Evolutionary conservation across 1,140 invertebrate genomes (phyloP).

Genomic region (Callitettix versicolor): DNA sequence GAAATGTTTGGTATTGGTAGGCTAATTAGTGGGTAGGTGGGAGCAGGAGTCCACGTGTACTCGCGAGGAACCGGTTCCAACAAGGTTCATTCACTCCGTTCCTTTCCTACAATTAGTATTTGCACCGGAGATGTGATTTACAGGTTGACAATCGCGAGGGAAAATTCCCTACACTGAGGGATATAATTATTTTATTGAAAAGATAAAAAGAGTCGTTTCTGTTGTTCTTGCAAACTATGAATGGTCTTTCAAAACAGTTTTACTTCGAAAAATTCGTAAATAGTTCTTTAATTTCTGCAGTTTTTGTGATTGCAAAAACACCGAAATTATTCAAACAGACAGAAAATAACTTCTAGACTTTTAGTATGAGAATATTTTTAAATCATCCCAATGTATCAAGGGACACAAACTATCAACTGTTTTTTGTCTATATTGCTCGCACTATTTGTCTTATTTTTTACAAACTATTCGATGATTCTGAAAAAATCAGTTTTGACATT

Average conservation of each 20-base stretch:
- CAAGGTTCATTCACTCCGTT: slow-evolving; percentile 7
- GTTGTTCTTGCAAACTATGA: not conserved
- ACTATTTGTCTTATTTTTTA: too few relatives aligned
- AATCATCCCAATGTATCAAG: too few relatives aligned
- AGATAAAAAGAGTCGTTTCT: not conserved
- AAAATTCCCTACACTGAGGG: not conserved
- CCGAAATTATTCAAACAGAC: too few relatives aligned
- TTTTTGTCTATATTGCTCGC: too few relatives aligned
- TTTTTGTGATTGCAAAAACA: too few relatives aligned
- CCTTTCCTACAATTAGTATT: not conserved
- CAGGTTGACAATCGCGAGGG: not conserved
- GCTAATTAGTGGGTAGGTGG: not conserved
- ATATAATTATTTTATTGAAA: not conserved
- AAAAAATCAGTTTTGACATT: too few relatives aligned
- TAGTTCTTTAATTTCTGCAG: too few relatives aligned
- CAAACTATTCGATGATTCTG: too few relatives aligned
- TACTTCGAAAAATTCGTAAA: not conserved
- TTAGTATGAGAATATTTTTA: too few relatives aligned
- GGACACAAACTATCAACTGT: too few relatives aligned
- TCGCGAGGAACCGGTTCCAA: slow-evolving; percentile 2
- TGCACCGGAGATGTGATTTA: not conserved
- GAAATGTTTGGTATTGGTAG: not conserved
- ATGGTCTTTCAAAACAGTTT: not conserved
- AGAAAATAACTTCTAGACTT: too few relatives aligned
- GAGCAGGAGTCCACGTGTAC: slow-evolving; percentile 4